Percentiles rank a stretch among this genome's conserved stretches.
These are phyloP conservation scores for Hydractinia symbiolongicarpus DNA, from an alignment of 30 jellyfish, hydroid and myxozoan genomes.

Conservation along the genomic window DNA sequence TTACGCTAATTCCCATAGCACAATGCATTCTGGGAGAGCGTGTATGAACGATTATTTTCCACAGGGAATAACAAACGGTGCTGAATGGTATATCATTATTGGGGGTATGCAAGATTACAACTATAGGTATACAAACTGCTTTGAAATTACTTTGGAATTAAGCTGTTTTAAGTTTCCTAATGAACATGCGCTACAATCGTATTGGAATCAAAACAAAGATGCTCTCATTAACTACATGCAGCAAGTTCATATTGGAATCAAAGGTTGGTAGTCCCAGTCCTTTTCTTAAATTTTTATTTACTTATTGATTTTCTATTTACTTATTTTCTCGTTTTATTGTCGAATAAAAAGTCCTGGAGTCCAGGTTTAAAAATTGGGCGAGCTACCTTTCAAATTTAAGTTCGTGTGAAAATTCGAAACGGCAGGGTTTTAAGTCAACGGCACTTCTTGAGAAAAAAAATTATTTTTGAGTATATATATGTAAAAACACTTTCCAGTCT, in stretches of 20 bases:
- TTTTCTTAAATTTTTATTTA: too few species aligned
- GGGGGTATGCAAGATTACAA: slow-evolving; percentile 99
- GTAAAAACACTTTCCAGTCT: too few species aligned
- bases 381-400: too few species aligned
- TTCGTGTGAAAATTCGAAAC: too few species aligned
- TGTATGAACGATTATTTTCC: slow-evolving; percentile 66
- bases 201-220: slow-evolving; percentile 64
- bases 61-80: slow-evolving; percentile 95
- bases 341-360: too few species aligned
- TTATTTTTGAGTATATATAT: too few species aligned
- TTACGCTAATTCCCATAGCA: slow-evolving; percentile 61
- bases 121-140: slow-evolving; percentile 76
- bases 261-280: slow-evolving; percentile 21
- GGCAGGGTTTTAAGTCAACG: too few species aligned
- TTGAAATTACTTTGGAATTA: slow-evolving; percentile 83
- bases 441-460: too few species aligned
- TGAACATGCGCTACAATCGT: slow-evolving; percentile 11
- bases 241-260: slow-evolving; percentile 82
- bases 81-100: slow-evolving; percentile 69
- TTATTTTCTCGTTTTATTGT: too few species aligned
- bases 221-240: slow-evolving; percentile 59
- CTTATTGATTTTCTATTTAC: too few species aligned
- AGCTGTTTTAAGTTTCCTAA: slow-evolving; percentile 80
- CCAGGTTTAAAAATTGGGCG: too few species aligned
- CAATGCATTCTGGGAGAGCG: slow-evolving; percentile 64